Evolutionary conservation across 2,113 vertebrate genomes (phyloP).

Genomic region (Hydrolagus affinis): DNA sequence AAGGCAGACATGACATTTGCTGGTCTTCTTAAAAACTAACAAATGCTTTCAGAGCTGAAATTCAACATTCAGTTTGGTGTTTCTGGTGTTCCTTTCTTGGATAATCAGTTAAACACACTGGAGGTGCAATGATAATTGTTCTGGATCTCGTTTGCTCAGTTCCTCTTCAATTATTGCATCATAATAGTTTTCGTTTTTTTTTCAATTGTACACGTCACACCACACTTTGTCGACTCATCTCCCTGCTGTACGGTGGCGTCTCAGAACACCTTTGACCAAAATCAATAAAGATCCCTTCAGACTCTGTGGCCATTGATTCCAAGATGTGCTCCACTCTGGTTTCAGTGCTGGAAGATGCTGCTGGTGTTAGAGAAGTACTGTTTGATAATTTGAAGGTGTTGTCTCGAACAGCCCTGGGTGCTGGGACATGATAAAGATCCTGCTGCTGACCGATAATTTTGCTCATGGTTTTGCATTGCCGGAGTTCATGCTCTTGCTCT

Average conservation of each 20-base stretch:
- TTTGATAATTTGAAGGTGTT: slow-evolving; percentile 51
- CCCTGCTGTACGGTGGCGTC: slow-evolving; percentile 46
- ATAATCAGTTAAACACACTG: background rate
- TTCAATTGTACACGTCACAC: slow-evolving; percentile 44
- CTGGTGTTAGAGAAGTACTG: slow-evolving; percentile 50
- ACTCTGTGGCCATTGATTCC: slow-evolving; percentile 72
- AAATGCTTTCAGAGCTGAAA: background rate
- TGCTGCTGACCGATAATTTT: slow-evolving; percentile 39
- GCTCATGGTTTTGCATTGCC: slow-evolving; percentile 34
- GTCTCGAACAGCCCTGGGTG: slow-evolving; percentile 30
- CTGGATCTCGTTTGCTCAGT: background rate
- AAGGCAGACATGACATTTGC: background rate
- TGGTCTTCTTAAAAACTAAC: too few relatives aligned
- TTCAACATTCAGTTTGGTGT: background rate
- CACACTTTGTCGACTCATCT: slow-evolving; percentile 62
- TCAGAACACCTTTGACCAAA: slow-evolving; percentile 58
- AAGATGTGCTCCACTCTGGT: slow-evolving; percentile 63
- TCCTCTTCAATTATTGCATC: background rate
- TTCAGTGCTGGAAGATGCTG: slow-evolving; percentile 68
- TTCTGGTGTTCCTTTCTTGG: background rate
- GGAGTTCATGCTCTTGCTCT: slow-evolving; percentile 40
- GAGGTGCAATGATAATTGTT: background rate
- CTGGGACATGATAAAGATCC: slow-evolving; percentile 44
- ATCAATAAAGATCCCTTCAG: slow-evolving; percentile 84
- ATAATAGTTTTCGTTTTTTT: background rate